phyloP scores from a whole-genome alignment of 2,797 vertebrate species.

The Myripristis jacobus region DNA sequence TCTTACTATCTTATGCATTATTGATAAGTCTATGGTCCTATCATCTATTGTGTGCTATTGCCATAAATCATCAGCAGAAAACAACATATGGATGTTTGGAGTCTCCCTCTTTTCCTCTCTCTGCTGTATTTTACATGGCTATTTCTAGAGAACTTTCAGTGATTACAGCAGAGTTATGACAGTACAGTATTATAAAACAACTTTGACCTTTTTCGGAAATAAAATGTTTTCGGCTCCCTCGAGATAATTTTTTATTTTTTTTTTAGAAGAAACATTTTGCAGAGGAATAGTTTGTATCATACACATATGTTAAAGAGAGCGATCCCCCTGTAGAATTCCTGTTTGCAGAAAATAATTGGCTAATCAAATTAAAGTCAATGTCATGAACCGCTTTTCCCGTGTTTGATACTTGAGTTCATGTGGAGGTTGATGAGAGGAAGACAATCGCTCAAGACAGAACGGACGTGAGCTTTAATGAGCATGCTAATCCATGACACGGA shows the following conservation, averaged over 20 bases:
- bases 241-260: slow-evolving; percentile 2
- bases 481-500: slow-evolving; percentile 37
- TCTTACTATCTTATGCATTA: slow-evolving; percentile 83
- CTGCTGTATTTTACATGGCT: slow-evolving; percentile 53
- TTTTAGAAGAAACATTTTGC: slow-evolving; percentile 1
- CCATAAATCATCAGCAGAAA: slow-evolving; percentile 74
- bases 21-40: slow-evolving; percentile 81
- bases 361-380: slow-evolving; percentile 30
- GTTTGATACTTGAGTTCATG: slow-evolving; percentile 34
- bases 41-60: slow-evolving; percentile 77
- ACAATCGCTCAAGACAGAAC: slow-evolving; percentile 25
- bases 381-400: slow-evolving; percentile 26
- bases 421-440: slow-evolving; percentile 19
- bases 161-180: slow-evolving; percentile 49
- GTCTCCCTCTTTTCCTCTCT: slow-evolving; percentile 49
- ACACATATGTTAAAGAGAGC: background rate
- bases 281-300: background rate
- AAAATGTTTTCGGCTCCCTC: slow-evolving; percentile 20
- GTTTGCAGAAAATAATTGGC: slow-evolving; percentile 12
- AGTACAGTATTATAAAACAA: slow-evolving; percentile 16
- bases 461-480: slow-evolving; percentile 43
- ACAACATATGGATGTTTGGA: slow-evolving; percentile 64
- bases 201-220: slow-evolving; percentile 26
- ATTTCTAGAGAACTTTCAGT: slow-evolving; percentile 48
- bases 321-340: slow-evolving; percentile 7